Conservation (phyloP, 2,113 vertebrate genomes). For the Tautogolabrus adspersus region DNA sequence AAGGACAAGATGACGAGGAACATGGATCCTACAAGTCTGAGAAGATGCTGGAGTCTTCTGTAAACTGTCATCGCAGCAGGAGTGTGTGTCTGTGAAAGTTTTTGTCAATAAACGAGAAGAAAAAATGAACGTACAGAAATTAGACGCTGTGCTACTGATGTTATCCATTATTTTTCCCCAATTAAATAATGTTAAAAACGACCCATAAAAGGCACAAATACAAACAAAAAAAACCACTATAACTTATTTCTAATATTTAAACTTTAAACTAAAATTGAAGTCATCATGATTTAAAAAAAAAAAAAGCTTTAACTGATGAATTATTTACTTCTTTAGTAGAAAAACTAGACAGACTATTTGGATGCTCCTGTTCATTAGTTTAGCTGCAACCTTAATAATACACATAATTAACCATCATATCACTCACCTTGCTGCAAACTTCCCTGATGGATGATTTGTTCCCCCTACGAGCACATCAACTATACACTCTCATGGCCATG, state of each 20-base stretch:
- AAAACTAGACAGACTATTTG: too few relatives aligned
- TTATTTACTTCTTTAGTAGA: too few relatives aligned
- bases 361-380: background rate
- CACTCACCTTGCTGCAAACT: background rate
- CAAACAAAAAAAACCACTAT: too few relatives aligned
- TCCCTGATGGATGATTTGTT: background rate
- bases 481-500: too few relatives aligned
- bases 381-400: background rate
- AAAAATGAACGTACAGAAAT: background rate
- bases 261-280: too few relatives aligned
- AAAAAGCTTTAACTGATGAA: too few relatives aligned
- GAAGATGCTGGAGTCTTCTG: background rate
- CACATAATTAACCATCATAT: background rate
- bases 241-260: too few relatives aligned
- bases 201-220: too few relatives aligned
- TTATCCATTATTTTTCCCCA: too few relatives aligned
- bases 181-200: too few relatives aligned
- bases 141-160: too few relatives aligned
- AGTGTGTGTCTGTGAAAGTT: background rate
- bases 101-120: background rate
- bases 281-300: too few relatives aligned
- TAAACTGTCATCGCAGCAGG: background rate
- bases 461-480: background rate
- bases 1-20: background rate
- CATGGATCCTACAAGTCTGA: slow-evolving; percentile 1